These are phyloP conservation scores for Choristoneura rosaceana DNA, from an alignment of 2,888 invertebrate genomes.

Conservation along the genomic window DNA sequence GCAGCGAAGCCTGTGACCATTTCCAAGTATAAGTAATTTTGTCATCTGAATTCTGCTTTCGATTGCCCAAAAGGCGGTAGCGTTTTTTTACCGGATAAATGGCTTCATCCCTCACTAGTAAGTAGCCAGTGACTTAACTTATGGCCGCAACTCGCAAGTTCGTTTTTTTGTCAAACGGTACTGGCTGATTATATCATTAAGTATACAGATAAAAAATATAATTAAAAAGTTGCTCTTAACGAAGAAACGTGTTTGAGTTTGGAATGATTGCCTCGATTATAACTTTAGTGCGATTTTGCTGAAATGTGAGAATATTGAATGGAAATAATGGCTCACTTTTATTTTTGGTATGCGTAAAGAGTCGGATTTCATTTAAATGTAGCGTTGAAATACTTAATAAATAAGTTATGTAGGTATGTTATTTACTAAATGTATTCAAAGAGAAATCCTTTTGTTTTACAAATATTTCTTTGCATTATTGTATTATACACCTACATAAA, in stretches of 20 bases:
- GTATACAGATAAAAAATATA: constrained; percentile 39
- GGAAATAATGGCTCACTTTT: constrained; percentile 13
- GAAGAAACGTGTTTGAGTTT: constrained; percentile 32
- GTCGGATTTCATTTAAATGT: not conserved
- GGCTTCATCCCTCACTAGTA: constrained; percentile 75
- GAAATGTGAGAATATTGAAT: constrained; percentile 27
- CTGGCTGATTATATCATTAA: constrained; percentile 68
- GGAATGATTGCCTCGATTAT: constrained; percentile 26
- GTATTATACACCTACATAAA: no score
- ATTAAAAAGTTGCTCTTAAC: constrained; percentile 40
- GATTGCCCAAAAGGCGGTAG: constrained; percentile 66
- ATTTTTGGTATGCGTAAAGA: not conserved
- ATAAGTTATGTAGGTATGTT: not conserved
- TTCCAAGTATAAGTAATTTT: constrained; percentile 83
- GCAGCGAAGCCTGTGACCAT: constrained; percentile 70
- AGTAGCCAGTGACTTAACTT: constrained; percentile 51
- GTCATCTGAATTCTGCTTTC: constrained; percentile 77
- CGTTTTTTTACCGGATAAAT: constrained; percentile 80
- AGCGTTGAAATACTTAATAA: not conserved
- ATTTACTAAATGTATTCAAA: not conserved
- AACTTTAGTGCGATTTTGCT: constrained; percentile 25
- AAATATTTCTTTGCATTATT: no score
- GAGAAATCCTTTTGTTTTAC: no score
- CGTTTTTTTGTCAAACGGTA: constrained; percentile 60
- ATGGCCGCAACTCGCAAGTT: constrained; percentile 67